phyloP scores from a whole-genome alignment of 1,140 invertebrate genomes.

The Yoshiicerus persimilis region DNA sequence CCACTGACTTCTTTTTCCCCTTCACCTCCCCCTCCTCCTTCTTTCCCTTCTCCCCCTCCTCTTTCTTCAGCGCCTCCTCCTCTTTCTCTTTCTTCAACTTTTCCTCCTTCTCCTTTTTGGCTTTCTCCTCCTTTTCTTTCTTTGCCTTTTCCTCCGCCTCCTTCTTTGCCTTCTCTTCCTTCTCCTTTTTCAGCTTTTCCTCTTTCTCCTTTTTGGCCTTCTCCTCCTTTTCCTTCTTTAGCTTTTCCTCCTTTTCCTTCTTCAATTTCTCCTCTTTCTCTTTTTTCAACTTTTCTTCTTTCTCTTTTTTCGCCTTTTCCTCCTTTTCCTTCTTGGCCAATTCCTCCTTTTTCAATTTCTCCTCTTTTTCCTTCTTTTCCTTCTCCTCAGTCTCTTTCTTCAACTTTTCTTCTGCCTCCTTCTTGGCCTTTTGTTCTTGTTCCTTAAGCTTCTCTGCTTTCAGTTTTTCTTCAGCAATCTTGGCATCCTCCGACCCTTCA shows the following conservation, averaged over 20 bases:
- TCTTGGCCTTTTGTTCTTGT: neutral
- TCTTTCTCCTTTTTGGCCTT: neutral
- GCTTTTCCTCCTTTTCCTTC: neutral
- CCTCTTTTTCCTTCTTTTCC: neutral
- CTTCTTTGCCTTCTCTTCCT: neutral
- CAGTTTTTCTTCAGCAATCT: neutral
- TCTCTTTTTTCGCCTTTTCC: neutral
- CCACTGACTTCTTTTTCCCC: neutral
- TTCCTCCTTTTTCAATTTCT: neutral
- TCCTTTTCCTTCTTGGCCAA: neutral
- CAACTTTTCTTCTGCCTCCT: neutral
- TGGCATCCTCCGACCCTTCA: neutral
- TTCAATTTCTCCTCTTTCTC: neutral
- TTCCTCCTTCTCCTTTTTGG: neutral
- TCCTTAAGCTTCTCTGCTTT: neutral
- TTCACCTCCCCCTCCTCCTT: neutral
- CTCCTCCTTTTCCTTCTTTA: conserved; percentile 4
- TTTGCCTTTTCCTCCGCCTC: neutral
- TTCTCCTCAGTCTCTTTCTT: neutral
- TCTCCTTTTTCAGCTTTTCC: neutral
- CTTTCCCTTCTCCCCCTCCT: neutral
- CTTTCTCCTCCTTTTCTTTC: neutral
- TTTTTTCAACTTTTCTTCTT: conserved; percentile 3
- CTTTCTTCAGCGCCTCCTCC: neutral
- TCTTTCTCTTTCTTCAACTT: neutral